These are phyloP conservation scores for Pararge aegeria DNA, from an alignment of 1,140 invertebrate genomes.

Conservation along the genomic window DNA sequence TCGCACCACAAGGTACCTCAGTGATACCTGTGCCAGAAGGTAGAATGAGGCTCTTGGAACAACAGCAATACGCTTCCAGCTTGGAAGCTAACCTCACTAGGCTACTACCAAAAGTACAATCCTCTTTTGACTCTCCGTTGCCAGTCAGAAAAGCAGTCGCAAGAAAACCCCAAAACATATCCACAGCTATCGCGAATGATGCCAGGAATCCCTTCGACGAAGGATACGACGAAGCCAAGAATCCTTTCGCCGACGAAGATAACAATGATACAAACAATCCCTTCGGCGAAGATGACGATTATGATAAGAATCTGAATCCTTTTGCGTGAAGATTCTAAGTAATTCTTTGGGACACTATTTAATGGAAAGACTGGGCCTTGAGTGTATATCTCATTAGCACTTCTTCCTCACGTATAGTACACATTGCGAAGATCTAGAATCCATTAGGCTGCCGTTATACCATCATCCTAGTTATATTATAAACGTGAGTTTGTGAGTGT, in stretches of 20 bases:
- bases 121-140: slow-evolving; percentile 36
- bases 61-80: slow-evolving; percentile 80
- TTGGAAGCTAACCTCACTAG: slow-evolving; percentile 81
- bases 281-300: slow-evolving; percentile 80
- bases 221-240: slow-evolving; percentile 81
- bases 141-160: slow-evolving; percentile 29
- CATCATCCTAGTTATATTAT: too few relatives aligned
- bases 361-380: neutral
- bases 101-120: slow-evolving; percentile 45
- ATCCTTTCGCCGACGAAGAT: slow-evolving; percentile 77
- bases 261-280: slow-evolving; percentile 76
- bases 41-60: slow-evolving; percentile 77
- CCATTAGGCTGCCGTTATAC: too few relatives aligned
- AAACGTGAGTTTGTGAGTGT: too few relatives aligned
- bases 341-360: neutral
- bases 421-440: too few relatives aligned
- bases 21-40: slow-evolving; percentile 77
- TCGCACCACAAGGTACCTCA: slow-evolving; percentile 55
- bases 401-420: too few relatives aligned
- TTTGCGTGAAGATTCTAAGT: slow-evolving; percentile 67
- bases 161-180: slow-evolving; percentile 49
- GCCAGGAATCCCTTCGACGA: slow-evolving; percentile 81
- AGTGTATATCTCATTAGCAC: too few relatives aligned
- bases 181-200: slow-evolving; percentile 65
- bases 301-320: slow-evolving; percentile 85